phyloP scores from a whole-genome alignment of 2,113 vertebrate genomes.

The Corydoras sp. region DNA sequence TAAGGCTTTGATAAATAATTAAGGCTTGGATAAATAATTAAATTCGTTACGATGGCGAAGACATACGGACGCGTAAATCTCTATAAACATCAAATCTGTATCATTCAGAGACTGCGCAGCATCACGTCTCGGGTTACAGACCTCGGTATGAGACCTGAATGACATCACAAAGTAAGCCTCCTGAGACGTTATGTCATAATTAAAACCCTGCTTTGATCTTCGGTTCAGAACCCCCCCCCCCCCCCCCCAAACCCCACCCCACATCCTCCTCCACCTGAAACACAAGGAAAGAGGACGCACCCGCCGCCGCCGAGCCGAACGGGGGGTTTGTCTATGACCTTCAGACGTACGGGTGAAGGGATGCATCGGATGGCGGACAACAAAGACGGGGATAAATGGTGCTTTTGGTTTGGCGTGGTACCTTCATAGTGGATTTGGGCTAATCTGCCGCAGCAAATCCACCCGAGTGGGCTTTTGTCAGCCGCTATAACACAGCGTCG shows the following conservation, averaged over 20 bases:
- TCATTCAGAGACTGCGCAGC: no score
- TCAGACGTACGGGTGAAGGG: slow-evolving; percentile 20
- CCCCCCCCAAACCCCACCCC: no score
- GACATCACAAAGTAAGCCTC: no score
- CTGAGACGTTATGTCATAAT: no score
- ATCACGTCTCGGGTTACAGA: no score
- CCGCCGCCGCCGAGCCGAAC: slow-evolving; percentile 17
- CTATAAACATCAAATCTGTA: no score
- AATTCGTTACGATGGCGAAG: no score
- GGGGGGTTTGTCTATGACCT: slow-evolving; percentile 23
- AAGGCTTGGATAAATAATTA: no score
- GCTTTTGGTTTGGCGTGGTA: slow-evolving; percentile 3
- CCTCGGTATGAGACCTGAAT: no score
- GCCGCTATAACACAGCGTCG: neutral
- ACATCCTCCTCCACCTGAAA: neutral
- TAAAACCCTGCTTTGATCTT: slow-evolving; percentile 14
- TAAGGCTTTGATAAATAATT: no score
- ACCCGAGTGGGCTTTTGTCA: slow-evolving; percentile 9
- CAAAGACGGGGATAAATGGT: slow-evolving; percentile 25
- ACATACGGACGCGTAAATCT: no score
- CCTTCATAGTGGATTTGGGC: slow-evolving; percentile 23
- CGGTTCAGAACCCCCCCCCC: slow-evolving; percentile 21
- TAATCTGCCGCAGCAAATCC: slow-evolving; percentile 20
- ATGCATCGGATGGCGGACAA: slow-evolving; percentile 20
- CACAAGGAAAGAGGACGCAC: slow-evolving; percentile 29